phyloP scores from a whole-genome alignment of 1,140 invertebrate species.

The Papilio dardanus region DNA sequence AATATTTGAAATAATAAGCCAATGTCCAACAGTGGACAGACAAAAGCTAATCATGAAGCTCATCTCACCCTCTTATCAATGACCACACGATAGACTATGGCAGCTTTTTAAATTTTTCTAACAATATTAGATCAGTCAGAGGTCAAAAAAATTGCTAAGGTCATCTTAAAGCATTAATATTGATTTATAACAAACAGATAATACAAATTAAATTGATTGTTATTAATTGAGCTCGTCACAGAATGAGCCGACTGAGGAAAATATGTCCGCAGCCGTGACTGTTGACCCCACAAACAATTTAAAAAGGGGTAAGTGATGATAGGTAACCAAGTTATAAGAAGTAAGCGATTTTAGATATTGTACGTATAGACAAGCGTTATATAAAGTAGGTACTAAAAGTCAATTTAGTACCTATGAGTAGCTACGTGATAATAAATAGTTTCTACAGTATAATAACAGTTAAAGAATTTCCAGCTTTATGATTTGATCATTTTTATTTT shows the following conservation, averaged over 20 bases:
- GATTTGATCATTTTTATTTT: too few relatives aligned
- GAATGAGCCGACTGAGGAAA: slow-evolving; percentile 38
- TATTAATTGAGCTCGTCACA: slow-evolving; percentile 62
- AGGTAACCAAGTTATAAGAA: slow-evolving; percentile 26
- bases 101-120: background rate
- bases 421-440: too few relatives aligned
- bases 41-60: too few relatives aligned
- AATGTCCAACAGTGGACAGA: too few relatives aligned
- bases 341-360: background rate
- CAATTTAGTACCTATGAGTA: too few relatives aligned
- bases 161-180: slow-evolving; percentile 50
- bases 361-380: background rate
- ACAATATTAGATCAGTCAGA: slow-evolving; percentile 19
- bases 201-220: slow-evolving; percentile 62
- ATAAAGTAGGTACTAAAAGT: too few relatives aligned
- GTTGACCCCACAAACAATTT: slow-evolving; percentile 43
- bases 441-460: too few relatives aligned
- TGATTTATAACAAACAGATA: slow-evolving; percentile 54
- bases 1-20: too few relatives aligned
- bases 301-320: slow-evolving; percentile 41
- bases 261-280: slow-evolving; percentile 44
- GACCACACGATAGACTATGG: background rate
- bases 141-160: slow-evolving; percentile 39
- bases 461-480: too few relatives aligned
- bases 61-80: too few relatives aligned